Evolutionary conservation across 2,113 vertebrate species (phyloP).

Genomic region (Boleophthalmus pectinirostris): DNA sequence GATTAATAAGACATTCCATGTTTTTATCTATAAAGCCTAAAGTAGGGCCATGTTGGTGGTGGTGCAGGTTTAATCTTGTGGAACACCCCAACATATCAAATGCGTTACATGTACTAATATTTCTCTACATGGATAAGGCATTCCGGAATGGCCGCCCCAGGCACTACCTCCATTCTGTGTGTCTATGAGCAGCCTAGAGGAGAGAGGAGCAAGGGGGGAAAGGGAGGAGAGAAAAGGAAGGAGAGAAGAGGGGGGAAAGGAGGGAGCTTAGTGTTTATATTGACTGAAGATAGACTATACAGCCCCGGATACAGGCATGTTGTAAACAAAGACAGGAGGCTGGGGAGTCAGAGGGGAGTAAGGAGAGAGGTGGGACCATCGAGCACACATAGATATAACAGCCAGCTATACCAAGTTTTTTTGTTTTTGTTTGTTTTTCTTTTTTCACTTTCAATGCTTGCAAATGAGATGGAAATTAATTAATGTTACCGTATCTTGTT

Average conservation of each 20-base stretch:
- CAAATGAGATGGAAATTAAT: too few species aligned
- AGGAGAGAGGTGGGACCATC: conserved; percentile 12
- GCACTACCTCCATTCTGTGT: conserved; percentile 12
- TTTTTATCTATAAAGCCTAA: background rate
- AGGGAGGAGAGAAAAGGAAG: background rate
- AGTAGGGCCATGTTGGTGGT: conserved; percentile 12
- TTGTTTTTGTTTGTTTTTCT: background rate
- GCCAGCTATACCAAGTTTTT: conserved; percentile 8
- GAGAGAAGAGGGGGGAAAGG: conserved; percentile 7
- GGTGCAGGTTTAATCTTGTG: conserved; percentile 36
- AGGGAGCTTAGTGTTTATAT: conserved; percentile 61
- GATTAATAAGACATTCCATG: background rate
- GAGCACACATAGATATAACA: conserved; percentile 25
- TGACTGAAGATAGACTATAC: conserved; percentile 59
- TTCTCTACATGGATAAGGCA: conserved; percentile 56
- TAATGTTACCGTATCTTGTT: too few species aligned
- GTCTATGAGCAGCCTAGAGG: conserved; percentile 5
- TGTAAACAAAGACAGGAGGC: conserved; percentile 63
- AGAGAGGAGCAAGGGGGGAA: background rate
- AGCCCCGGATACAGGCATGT: conserved; percentile 46
- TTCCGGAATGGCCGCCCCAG: conserved; percentile 41
- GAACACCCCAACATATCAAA: conserved; percentile 50
- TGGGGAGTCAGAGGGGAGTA: conserved; percentile 34
- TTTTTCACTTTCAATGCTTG: background rate
- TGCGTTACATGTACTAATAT: conserved; percentile 48